Conservation (phyloP, 2,888 invertebrate genomes). For the Seira sanloemensis region DNA sequence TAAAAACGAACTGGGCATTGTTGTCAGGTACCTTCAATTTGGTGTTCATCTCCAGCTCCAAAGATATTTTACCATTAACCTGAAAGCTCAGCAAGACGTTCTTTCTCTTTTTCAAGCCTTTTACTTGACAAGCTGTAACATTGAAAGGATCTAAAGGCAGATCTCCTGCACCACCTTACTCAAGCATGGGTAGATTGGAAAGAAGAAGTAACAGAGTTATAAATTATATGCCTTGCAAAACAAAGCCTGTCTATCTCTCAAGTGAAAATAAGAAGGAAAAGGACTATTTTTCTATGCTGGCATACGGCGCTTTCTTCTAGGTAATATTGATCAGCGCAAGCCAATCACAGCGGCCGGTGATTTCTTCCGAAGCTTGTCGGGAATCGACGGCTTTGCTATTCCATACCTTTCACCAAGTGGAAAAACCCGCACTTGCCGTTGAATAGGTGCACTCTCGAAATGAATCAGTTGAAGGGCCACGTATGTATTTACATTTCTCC, state of each 20-base stretch:
- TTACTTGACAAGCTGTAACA: no score
- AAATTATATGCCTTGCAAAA: background rate
- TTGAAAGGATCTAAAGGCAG: no score
- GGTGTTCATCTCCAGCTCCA: no score
- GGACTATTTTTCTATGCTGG: conserved; percentile 5
- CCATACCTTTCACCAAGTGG: background rate
- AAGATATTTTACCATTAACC: no score
- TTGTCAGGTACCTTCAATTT: no score
- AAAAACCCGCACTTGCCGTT: background rate
- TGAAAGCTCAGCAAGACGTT: no score
- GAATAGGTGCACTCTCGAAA: background rate
- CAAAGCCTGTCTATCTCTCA: background rate
- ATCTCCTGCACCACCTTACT: no score
- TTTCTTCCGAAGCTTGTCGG: conserved; percentile 59
- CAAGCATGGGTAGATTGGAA: conserved; percentile 2
- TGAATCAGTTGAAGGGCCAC: background rate
- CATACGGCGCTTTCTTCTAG: conserved; percentile 29
- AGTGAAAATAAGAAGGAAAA: background rate
- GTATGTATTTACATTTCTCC: background rate
- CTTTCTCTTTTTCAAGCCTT: no score
- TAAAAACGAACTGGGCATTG: no score
- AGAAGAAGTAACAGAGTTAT: background rate
- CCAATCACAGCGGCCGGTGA: conserved; percentile 70
- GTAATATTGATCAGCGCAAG: conserved; percentile 72
- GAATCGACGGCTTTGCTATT: conserved; percentile 52